A percentile compares a stretch with the other conserved stretches of the same genome.
Conservation (phyloP, 2,888 invertebrate species). For the Megamerina dolium region DNA sequence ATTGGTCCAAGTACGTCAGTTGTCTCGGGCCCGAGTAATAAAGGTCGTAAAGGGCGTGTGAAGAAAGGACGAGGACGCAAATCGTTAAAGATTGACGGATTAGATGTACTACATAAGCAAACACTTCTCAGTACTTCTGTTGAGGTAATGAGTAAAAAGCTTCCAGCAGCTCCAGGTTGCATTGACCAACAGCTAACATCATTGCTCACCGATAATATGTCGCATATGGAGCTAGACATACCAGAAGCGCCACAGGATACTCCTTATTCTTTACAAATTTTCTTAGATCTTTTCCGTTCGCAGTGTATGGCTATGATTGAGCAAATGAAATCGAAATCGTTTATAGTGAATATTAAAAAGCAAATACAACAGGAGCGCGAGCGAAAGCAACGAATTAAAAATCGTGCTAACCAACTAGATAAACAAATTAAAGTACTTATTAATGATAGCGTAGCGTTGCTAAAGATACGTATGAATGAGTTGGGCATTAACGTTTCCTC, state of each 20-base stretch:
- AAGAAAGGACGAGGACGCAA: slow-evolving; percentile 64
- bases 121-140: slow-evolving; percentile 81
- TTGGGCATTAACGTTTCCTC: slow-evolving; percentile 82
- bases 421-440: slow-evolving; percentile 89
- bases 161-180: slow-evolving; percentile 85
- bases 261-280: slow-evolving; percentile 79
- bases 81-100: slow-evolving; percentile 71
- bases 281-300: slow-evolving; percentile 76
- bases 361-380: slow-evolving; percentile 82
- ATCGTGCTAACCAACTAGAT: slow-evolving; percentile 81
- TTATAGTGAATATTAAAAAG: slow-evolving; percentile 62
- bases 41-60: slow-evolving; percentile 55
- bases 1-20: slow-evolving; percentile 21
- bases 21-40: slow-evolving; percentile 22
- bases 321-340: slow-evolving; percentile 75
- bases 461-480: slow-evolving; percentile 87
- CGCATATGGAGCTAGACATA: slow-evolving; percentile 79
- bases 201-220: slow-evolving; percentile 63
- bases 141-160: slow-evolving; percentile 64
- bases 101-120: slow-evolving; percentile 83
- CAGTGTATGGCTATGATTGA: slow-evolving; percentile 81
- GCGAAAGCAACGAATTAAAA: slow-evolving; percentile 73
- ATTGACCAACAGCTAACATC: slow-evolving; percentile 85
- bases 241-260: slow-evolving; percentile 70
- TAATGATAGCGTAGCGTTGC: slow-evolving; percentile 81